Conservation (phyloP, 2,113 vertebrate genomes). For the Leptosomus discolor region DNA sequence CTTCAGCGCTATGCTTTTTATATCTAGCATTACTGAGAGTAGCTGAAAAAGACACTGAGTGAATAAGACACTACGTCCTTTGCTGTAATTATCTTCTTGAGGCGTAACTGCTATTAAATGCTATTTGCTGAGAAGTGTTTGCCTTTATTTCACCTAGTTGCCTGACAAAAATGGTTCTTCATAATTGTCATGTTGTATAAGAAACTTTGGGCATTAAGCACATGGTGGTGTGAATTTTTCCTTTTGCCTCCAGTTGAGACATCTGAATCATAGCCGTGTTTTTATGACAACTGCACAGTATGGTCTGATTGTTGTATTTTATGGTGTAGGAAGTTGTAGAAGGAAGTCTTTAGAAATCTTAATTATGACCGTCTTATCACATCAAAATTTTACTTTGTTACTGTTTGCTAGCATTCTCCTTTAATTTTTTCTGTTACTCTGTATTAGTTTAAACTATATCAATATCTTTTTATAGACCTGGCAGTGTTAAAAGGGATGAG, state of each 20-base stretch:
- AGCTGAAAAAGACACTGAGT: neutral
- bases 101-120: neutral
- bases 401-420: neutral
- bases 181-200: neutral
- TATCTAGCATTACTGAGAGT: neutral
- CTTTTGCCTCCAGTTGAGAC: neutral
- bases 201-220: neutral
- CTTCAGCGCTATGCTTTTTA: neutral
- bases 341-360: neutral
- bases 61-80: neutral
- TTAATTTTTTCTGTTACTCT: neutral
- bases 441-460: neutral
- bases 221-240: neutral
- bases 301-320: neutral
- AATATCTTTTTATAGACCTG: slow-evolving; percentile 36
- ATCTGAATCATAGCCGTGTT: neutral
- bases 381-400: neutral
- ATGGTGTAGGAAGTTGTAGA: neutral
- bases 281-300: neutral
- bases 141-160: neutral
- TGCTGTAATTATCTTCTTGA: neutral
- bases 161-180: neutral
- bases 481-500: slow-evolving; percentile 78
- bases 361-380: neutral
- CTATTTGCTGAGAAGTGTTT: neutral